phyloP scores from a whole-genome alignment of 2,797 vertebrate species.

The Poeciliopsis infans region DNA sequence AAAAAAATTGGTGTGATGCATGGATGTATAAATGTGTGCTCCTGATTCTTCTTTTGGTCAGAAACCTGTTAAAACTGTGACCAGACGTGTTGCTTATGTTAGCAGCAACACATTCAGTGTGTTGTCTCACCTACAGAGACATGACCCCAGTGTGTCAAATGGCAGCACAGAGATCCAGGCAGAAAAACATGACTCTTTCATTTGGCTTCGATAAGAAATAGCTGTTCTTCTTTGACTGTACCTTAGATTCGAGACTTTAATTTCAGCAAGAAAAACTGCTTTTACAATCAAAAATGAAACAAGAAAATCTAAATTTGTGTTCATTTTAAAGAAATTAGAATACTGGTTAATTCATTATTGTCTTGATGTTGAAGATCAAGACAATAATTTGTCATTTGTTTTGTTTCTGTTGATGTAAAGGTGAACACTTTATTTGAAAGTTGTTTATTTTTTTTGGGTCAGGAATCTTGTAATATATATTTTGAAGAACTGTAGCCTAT shows the following conservation, averaged over 20 bases:
- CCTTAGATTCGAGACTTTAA: background rate
- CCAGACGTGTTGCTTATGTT: constrained; percentile 1
- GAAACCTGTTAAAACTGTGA: background rate
- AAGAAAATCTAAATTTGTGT: background rate
- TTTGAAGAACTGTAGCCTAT: background rate
- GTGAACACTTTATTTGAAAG: background rate
- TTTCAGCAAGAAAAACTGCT: background rate
- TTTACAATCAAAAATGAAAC: background rate
- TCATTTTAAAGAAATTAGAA: background rate
- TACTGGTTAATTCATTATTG: background rate
- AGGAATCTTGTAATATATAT: background rate
- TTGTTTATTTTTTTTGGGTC: background rate
- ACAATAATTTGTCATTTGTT: background rate
- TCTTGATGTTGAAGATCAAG: background rate
- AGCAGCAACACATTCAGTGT: constrained; percentile 2
- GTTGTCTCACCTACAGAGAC: background rate
- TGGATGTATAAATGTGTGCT: background rate
- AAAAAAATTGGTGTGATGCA: background rate
- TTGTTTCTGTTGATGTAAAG: background rate
- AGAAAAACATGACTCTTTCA: background rate
- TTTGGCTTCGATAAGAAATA: background rate
- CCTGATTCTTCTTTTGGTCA: background rate
- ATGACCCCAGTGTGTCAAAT: background rate
- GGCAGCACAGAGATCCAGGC: background rate
- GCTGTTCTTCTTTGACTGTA: background rate